phyloP scores from a whole-genome alignment of 2,888 invertebrate genomes.

The Miltochrista miniata region DNA sequence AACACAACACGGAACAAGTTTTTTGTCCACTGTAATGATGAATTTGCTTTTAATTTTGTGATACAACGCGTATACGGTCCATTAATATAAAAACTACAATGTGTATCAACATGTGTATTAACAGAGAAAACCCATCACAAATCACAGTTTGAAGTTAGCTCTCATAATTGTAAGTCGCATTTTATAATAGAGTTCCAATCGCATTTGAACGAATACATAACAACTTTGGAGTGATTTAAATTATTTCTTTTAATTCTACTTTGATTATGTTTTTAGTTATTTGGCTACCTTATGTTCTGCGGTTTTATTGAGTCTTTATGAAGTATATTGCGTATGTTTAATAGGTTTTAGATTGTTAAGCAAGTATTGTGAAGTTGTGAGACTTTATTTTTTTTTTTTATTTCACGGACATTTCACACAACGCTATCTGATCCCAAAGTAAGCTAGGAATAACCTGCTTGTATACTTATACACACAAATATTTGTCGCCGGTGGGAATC shows the following conservation, averaged over 20 bases:
- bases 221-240: constrained; percentile 10
- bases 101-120: constrained; percentile 1
- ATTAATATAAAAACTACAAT: neutral
- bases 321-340: no score
- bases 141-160: constrained; percentile 19
- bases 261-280: neutral
- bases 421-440: no score
- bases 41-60: constrained; percentile 1
- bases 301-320: neutral
- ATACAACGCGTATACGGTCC: neutral
- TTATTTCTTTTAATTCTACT: constrained; percentile 15
- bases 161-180: constrained; percentile 15
- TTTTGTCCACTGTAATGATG: neutral
- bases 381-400: no score
- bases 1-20: neutral
- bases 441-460: no score
- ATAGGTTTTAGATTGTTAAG: no score
- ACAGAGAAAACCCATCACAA: constrained; percentile 12
- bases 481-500: no score
- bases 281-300: neutral
- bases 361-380: no score
- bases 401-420: no score
- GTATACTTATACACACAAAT: no score
- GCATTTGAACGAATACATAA: constrained; percentile 8
- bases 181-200: constrained; percentile 21